Base-by-base conservation (phyloP, 2,113 vertebrate genomes). In the Lamprologus lemairii region DNA sequence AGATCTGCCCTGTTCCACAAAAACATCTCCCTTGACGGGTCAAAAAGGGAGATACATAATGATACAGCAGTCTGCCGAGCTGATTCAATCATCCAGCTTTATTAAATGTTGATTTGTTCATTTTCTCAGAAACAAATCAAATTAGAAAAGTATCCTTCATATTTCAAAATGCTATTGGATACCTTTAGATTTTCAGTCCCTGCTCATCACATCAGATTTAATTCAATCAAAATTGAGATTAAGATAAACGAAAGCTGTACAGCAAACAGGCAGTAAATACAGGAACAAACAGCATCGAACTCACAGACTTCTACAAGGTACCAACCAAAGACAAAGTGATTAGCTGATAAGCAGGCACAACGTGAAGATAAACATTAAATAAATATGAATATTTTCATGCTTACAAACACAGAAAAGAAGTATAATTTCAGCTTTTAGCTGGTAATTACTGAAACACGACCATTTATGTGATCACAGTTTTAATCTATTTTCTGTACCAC, bases 91-190 rank as follows among this genome's bases (percentile, higher is more conserved):
- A 60, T 75, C 60, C 31, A 26, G 45, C 80, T 87, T 82, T 84
- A 92, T 92, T 89, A 88, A 93, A 93, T 89, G 75, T 54, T 91
- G 90, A 90, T 92, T 82, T 65, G 7, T 93, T 92, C 26, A 89
- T 81, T 88, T 91, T 80, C 49, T 71, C 40, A 31, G 28, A 75
- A 78, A 83, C 51, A 92, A 93, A 94, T 94, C 55, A 4, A 79
- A 92, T 93, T 81, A 84, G 53, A 87, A 68, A 63, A 31, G 23
- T 49, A 71, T 86, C 80, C 23, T 26, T 84, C 79, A 88, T 91
- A 78, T 85, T 88, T 92, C 31, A 89, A 86, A 89, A 86, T 35
- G 83, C 4, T 86, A 87, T 84, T 45, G 79, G 86, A 88, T 87
- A 84, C 55, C 60, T 37, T 80, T 12, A 85, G 40, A 88, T 54